Conservation (phyloP, 2,888 invertebrate genomes). For the Hydrotaea cyrtoneurina region DNA sequence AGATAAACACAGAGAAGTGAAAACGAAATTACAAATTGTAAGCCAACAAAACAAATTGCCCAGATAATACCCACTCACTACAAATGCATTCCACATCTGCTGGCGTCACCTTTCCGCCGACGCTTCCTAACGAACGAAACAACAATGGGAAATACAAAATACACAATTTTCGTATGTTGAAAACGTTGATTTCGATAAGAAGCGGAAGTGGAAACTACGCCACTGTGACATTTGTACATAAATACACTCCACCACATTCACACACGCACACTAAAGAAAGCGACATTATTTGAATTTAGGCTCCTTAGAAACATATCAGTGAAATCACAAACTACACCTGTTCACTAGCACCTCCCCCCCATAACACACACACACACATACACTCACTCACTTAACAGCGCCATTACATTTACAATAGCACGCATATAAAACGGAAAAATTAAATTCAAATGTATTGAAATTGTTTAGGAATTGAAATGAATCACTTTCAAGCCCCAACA, state of each 20-base stretch:
- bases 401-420: not conserved
- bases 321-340: constrained; percentile 60
- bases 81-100: not conserved
- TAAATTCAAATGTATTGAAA: constrained; percentile 20
- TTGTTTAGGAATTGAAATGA: constrained; percentile 35
- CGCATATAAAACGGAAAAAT: not conserved
- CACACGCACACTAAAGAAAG: constrained; percentile 12
- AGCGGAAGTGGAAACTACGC: not conserved
- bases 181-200: not conserved
- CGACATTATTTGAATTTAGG: constrained; percentile 73
- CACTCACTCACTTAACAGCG: not conserved
- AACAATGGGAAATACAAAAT: not conserved
- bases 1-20: constrained; percentile 26
- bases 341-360: not conserved
- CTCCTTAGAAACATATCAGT: constrained; percentile 81
- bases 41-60: constrained; percentile 19
- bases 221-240: constrained; percentile 36
- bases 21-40: constrained; percentile 38
- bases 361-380: constrained; percentile 3
- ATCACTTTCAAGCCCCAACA: constrained; percentile 16
- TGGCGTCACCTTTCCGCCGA: not conserved
- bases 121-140: not conserved
- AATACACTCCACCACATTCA: constrained; percentile 8
- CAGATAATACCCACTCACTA: not conserved
- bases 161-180: not conserved